Percentiles rank a stretch among this genome's conserved stretches.
Conservation (phyloP, 35 echinoderm and acorn worm species). For the Ophioderma brevispina region DNA sequence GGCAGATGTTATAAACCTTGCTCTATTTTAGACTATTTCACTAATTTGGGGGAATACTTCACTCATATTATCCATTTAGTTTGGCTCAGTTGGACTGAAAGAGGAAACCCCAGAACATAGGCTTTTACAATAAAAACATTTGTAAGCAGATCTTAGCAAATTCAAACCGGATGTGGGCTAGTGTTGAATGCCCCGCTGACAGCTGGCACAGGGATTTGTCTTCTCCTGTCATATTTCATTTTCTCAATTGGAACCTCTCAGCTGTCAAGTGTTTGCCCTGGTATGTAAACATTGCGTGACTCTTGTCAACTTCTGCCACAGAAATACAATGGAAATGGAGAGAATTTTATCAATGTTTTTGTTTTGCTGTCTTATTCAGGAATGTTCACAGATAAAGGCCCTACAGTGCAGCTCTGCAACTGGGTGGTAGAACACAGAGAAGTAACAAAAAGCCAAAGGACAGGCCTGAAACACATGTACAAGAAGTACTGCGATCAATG, state of each 20-base stretch:
- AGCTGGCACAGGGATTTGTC: not conserved
- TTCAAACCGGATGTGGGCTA: not conserved
- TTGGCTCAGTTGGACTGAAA: too few species aligned
- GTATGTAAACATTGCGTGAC: not conserved
- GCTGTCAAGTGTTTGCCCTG: not conserved
- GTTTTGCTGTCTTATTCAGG: slow-evolving; percentile 23
- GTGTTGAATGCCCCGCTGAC: not conserved
- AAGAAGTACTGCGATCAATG: slow-evolving; percentile 86
- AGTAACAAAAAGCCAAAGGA: slow-evolving; percentile 77
- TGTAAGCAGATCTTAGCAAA: not conserved
- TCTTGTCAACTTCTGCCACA: not conserved
- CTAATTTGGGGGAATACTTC: too few species aligned
- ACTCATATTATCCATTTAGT: too few species aligned
- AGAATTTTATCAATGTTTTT: not conserved
- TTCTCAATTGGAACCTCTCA: not conserved
- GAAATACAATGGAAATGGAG: too few species aligned
- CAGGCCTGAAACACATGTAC: slow-evolving; percentile 79
- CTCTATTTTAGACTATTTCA: too few species aligned
- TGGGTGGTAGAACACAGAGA: slow-evolving; percentile 62
- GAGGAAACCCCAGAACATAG: too few species aligned
- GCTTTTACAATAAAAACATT: too few species aligned
- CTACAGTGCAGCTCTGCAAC: slow-evolving; percentile 71
- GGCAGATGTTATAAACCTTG: too few species aligned
- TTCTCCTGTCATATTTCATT: not conserved
- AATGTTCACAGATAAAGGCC: slow-evolving; percentile 32